Evolutionary conservation across 2,113 vertebrate genomes (phyloP).

Genomic region (Mustela lutreola): DNA sequence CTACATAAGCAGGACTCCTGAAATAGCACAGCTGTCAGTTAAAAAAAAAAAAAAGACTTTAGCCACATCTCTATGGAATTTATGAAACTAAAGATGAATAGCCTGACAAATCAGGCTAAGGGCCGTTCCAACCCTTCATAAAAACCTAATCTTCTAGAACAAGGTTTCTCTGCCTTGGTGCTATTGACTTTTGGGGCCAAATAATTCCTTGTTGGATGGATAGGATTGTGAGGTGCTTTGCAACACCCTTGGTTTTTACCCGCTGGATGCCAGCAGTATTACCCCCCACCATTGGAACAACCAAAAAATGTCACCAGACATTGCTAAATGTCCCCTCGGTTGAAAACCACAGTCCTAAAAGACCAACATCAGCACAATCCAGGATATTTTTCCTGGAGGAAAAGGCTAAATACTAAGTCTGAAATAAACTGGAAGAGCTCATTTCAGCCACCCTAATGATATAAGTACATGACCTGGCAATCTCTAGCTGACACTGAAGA

Average conservation of each 20-base stretch:
- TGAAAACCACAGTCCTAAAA: neutral
- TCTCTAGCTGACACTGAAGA: neutral
- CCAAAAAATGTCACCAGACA: neutral
- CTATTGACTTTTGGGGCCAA: neutral
- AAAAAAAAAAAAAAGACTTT: neutral
- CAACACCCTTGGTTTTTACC: neutral
- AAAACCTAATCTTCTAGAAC: neutral
- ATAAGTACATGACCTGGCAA: neutral
- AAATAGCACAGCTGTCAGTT: neutral
- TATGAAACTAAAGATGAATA: neutral
- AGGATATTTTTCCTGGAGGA: neutral
- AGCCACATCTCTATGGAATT: neutral
- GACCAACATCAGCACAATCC: neutral
- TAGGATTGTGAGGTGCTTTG: neutral
- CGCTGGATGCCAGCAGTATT: neutral
- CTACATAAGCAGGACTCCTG: neutral
- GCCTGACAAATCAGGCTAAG: neutral
- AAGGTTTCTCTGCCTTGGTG: neutral
- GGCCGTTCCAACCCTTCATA: neutral
- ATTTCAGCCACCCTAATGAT: neutral
- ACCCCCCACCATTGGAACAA: neutral
- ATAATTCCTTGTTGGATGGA: neutral
- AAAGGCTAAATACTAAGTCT: neutral
- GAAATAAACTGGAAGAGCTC: neutral
- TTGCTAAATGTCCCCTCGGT: neutral